Percentiles rank a stretch among this genome's conserved stretches.
phyloP scores from a whole-genome alignment of 1,140 invertebrate species.

The Drosophila chauvacae region DNA sequence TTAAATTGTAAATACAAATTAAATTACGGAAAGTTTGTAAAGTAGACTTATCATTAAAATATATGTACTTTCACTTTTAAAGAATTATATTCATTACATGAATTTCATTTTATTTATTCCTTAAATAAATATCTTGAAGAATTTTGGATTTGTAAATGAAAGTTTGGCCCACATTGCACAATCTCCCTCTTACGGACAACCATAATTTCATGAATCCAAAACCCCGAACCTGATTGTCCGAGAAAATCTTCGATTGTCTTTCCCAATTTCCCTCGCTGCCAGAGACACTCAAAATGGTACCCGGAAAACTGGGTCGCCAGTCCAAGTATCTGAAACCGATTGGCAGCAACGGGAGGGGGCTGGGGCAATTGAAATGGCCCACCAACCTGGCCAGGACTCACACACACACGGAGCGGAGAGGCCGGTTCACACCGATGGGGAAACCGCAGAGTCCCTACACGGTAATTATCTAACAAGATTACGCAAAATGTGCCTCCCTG shows the following conservation, averaged over 20 bases:
- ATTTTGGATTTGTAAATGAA: background rate
- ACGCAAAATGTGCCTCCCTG: conserved; percentile 43
- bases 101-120: too few relatives aligned
- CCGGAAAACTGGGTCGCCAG: conserved; percentile 16
- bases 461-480: conserved; percentile 56
- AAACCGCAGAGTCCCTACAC: conserved; percentile 48
- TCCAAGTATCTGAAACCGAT: conserved; percentile 20
- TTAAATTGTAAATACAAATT: background rate
- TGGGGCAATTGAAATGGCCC: conserved; percentile 42
- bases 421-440: conserved; percentile 30
- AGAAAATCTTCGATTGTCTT: conserved; percentile 2
- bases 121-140: background rate
- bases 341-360: conserved; percentile 8
- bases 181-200: background rate
- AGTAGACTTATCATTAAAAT: too few relatives aligned
- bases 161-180: background rate
- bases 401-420: background rate
- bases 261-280: conserved; percentile 1
- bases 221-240: conserved; percentile 3
- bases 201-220: conserved; percentile 6
- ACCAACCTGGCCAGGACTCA: conserved; percentile 35
- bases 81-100: too few relatives aligned
- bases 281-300: conserved; percentile 4
- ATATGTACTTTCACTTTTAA: too few relatives aligned
- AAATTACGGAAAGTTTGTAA: too few relatives aligned